phyloP scores from a whole-genome alignment of 1,140 invertebrate genomes.

The Pachyrhynchus sulphureomaculatus region DNA sequence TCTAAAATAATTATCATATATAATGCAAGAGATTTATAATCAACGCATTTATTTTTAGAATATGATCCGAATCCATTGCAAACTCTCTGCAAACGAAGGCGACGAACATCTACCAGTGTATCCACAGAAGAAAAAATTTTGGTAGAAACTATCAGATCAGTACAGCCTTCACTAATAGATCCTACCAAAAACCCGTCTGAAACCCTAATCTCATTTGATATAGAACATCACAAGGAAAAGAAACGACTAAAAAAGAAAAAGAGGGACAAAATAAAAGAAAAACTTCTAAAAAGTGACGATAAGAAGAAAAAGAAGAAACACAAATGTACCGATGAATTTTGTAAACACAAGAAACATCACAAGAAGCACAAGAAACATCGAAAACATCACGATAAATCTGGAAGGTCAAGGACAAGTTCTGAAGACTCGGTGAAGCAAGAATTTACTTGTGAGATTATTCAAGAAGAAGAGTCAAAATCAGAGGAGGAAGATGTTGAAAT shows the following conservation, averaged over 20 bases:
- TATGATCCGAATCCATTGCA: slow-evolving; percentile 79
- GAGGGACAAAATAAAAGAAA: slow-evolving; percentile 64
- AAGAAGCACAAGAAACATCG: slow-evolving; percentile 77
- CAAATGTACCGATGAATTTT: slow-evolving; percentile 68
- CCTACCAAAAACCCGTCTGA: slow-evolving; percentile 37
- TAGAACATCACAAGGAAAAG: slow-evolving; percentile 60
- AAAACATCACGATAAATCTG: slow-evolving; percentile 63
- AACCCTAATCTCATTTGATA: slow-evolving; percentile 4
- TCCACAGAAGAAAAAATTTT: slow-evolving; percentile 59
- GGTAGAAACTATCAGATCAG: slow-evolving; percentile 17
- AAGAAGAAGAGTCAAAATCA: slow-evolving; percentile 33
- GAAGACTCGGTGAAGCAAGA: slow-evolving; percentile 18
- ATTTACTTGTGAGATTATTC: slow-evolving; percentile 20
- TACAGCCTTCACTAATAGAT: slow-evolving; percentile 29
- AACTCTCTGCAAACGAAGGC: slow-evolving; percentile 71
- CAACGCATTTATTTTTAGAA: slow-evolving; percentile 57
- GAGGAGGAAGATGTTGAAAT: slow-evolving; percentile 44
- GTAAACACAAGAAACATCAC: slow-evolving; percentile 70
- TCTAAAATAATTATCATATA: too few relatives aligned
- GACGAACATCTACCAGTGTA: slow-evolving; percentile 60
- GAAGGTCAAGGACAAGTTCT: slow-evolving; percentile 43
- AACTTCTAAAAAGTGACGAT: slow-evolving; percentile 52
- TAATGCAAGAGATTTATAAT: too few relatives aligned
- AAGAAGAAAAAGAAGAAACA: slow-evolving; percentile 71
- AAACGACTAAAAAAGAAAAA: slow-evolving; percentile 71